Percentiles rank a stretch among this genome's conserved stretches.
Conservation (phyloP, 2,888 invertebrate species). For the Synergus laeviventris region DNA sequence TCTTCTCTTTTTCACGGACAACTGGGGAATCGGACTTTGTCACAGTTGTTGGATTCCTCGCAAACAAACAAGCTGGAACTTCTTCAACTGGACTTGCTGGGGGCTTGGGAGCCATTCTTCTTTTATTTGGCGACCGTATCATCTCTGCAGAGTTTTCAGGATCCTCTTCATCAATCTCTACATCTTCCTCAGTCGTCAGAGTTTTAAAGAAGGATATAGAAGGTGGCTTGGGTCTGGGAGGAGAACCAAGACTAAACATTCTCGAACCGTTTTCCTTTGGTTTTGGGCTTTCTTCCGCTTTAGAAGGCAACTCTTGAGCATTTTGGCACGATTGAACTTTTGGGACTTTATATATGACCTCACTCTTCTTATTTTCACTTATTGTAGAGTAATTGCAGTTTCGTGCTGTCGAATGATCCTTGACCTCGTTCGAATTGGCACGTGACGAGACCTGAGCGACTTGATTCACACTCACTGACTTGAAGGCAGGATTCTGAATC, state of each 20-base stretch:
- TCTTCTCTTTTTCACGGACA: conserved; percentile 85
- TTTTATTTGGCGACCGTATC: conserved; percentile 81
- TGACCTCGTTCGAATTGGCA: neutral
- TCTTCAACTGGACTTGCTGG: conserved; percentile 77
- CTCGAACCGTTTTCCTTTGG: neutral
- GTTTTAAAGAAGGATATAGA: neutral
- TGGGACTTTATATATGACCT: neutral
- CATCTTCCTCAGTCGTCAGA: neutral
- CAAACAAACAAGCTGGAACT: conserved; percentile 76
- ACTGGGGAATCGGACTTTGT: conserved; percentile 83
- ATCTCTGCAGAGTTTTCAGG: conserved; percentile 51
- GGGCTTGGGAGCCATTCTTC: conserved; percentile 86
- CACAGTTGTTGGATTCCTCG: conserved; percentile 78
- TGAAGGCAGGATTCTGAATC: conserved; percentile 55
- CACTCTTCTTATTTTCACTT: conserved; percentile 1
- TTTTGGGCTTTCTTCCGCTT: conserved; percentile 4
- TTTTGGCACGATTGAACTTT: conserved; percentile 30
- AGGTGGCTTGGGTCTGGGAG: conserved; percentile 30
- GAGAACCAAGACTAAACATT: neutral
- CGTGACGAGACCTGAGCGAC: conserved; percentile 7
- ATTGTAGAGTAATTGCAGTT: conserved; percentile 12
- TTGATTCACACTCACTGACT: neutral
- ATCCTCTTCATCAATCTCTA: conserved; percentile 6
- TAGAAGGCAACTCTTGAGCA: neutral
- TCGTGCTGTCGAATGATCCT: neutral